These are phyloP conservation scores for Apis cerana DNA, from an alignment of 1,140 invertebrate genomes.

Conservation along the genomic window DNA sequence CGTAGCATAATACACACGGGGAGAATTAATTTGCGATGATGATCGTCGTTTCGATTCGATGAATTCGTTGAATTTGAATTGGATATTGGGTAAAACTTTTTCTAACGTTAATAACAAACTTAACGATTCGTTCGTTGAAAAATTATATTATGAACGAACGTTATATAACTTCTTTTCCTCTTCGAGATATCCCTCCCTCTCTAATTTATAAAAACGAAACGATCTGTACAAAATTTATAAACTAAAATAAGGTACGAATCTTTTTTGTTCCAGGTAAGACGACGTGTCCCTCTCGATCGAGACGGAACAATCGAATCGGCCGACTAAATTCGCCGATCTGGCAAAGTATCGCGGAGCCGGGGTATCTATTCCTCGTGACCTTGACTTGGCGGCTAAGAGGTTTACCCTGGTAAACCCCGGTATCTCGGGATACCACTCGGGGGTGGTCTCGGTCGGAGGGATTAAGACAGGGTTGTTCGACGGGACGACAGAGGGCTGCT, in stretches of 20 bases:
- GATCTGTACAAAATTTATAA: no score
- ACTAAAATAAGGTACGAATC: neutral
- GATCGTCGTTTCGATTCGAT: no score
- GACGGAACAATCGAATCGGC: neutral
- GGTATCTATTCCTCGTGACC: conserved; percentile 44
- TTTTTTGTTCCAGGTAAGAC: conserved; percentile 65
- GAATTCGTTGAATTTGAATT: no score
- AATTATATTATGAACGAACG: no score
- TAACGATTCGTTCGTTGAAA: no score
- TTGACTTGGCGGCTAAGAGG: conserved; percentile 60
- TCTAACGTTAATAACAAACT: no score
- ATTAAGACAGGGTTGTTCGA: conserved; percentile 61
- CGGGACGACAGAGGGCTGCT: conserved; percentile 49
- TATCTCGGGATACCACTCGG: conserved; percentile 64
- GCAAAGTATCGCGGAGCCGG: neutral
- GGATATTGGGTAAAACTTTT: no score
- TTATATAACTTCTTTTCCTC: no score
- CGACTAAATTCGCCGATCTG: neutral
- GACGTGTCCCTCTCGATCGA: neutral
- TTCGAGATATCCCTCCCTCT: no score
- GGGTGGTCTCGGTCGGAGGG: conserved; percentile 47
- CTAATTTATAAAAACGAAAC: no score
- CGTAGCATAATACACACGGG: no score
- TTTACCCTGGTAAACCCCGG: conserved; percentile 61
- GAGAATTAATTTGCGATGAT: no score